Evolutionary conservation across 2,888 invertebrate species (phyloP).

Genomic region (Chalcis sispes): DNA sequence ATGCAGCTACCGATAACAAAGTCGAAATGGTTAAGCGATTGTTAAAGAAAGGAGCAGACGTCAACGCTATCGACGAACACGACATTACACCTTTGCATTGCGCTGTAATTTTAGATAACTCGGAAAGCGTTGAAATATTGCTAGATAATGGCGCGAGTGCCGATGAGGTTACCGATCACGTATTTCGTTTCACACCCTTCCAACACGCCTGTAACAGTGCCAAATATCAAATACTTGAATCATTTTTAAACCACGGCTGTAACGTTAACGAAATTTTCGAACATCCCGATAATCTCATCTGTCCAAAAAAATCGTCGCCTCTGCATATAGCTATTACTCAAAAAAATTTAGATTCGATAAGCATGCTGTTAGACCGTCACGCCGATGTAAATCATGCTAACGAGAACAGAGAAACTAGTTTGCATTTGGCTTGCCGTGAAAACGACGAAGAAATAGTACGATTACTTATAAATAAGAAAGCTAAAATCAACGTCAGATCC

Average conservation of each 20-base stretch:
- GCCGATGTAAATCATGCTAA: constrained; percentile 16
- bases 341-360: not conserved
- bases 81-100: constrained; percentile 38
- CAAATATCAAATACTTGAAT: not conserved
- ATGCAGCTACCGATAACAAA: constrained; percentile 2
- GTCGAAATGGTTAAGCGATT: not conserved
- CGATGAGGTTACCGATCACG: not conserved
- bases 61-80: constrained; percentile 19
- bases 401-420: not conserved
- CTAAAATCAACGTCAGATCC: not conserved
- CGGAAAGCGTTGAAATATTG: not conserved
- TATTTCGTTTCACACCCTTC: constrained; percentile 16
- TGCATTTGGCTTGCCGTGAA: constrained; percentile 29
- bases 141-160: constrained; percentile 7
- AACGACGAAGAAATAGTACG: not conserved
- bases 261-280: not conserved
- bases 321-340: constrained; percentile 24
- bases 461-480: not conserved
- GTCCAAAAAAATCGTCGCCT: not conserved
- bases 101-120: constrained; percentile 12
- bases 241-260: constrained; percentile 17
- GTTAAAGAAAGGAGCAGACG: not conserved
- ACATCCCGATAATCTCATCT: not conserved
- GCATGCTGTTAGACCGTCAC: not conserved
- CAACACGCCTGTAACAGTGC: constrained; percentile 23